Conservation (phyloP, 2,888 invertebrate species). For the Caradrina kadenii region DNA sequence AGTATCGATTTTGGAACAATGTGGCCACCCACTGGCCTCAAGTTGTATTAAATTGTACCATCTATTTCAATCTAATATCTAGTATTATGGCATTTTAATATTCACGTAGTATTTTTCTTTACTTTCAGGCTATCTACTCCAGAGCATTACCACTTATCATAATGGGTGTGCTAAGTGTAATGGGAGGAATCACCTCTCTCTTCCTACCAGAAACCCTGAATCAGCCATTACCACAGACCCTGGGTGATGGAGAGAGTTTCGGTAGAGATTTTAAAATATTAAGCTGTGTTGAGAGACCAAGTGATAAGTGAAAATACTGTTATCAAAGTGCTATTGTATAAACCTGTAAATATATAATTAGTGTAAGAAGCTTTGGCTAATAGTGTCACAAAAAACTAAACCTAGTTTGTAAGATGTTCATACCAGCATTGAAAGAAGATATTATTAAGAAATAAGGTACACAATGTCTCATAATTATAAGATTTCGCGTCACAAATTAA, state of each 20-base stretch:
- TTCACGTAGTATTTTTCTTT: neutral
- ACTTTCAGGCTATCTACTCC: conserved; percentile 89
- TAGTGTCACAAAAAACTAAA: no score
- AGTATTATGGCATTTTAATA: no score
- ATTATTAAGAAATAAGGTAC: conserved; percentile 9
- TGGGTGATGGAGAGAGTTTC: conserved; percentile 91
- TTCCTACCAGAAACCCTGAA: conserved; percentile 92
- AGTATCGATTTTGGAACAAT: no score
- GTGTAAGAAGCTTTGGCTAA: no score
- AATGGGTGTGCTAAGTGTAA: conserved; percentile 90
- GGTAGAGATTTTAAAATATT: conserved; percentile 90
- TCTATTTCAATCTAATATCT: no score
- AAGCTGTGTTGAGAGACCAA: conserved; percentile 84
- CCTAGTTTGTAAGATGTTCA: no score
- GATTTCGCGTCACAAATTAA: conserved; percentile 46
- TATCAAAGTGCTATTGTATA: conserved; percentile 2
- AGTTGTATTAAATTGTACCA: no score
- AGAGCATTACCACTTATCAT: conserved; percentile 91
- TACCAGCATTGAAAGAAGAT: neutral
- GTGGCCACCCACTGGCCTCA: no score
- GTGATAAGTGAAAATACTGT: conserved; percentile 28
- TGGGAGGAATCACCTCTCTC: conserved; percentile 90
- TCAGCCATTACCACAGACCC: conserved; percentile 91
- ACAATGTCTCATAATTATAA: conserved; percentile 37
- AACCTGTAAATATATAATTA: neutral